Evolutionary conservation across 2,797 vertebrate genomes (phyloP).

Genomic region (Typhlichthys eigenmanni): DNA sequence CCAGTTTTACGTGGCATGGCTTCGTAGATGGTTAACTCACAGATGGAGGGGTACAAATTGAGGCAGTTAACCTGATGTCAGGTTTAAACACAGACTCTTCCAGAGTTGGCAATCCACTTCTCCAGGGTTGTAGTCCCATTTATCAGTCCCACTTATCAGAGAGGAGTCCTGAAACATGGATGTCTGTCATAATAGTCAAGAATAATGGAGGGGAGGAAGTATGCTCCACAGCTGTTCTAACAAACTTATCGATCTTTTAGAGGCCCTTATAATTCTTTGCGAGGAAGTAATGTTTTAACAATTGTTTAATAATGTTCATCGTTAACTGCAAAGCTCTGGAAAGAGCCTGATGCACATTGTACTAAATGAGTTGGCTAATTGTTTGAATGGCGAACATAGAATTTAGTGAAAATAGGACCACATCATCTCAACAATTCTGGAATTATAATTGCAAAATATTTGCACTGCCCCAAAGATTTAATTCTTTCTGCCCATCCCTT

Average conservation of each 20-base stretch:
- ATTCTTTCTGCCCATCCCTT: too few relatives aligned
- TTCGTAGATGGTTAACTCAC: conserved; percentile 28
- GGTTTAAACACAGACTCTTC: conserved; percentile 56
- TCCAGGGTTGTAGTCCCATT: conserved; percentile 22
- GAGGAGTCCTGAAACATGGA: conserved; percentile 36
- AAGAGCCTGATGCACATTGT: too few relatives aligned
- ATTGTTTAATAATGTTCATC: conserved; percentile 4
- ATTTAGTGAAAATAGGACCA: too few relatives aligned
- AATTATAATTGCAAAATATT: too few relatives aligned
- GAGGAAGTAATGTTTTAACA: conserved; percentile 30
- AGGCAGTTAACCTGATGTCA: conserved; percentile 63
- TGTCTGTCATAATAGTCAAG: conserved; percentile 56
- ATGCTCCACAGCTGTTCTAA: conserved; percentile 55
- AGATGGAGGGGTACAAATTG: conserved; percentile 47
- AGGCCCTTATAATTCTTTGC: conserved; percentile 35
- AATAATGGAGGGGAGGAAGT: conserved; percentile 30
- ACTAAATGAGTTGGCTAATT: too few relatives aligned
- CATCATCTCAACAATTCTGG: too few relatives aligned
- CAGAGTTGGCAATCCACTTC: conserved; percentile 21
- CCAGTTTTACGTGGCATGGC: neutral
- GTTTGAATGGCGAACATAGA: neutral
- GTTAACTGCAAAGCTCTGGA: too few relatives aligned
- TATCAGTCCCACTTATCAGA: conserved; percentile 34
- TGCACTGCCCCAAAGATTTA: too few relatives aligned
- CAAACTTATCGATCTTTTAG: conserved; percentile 44